phyloP scores from a whole-genome alignment of 2,113 vertebrate species.

The Cavia aperea region DNA sequence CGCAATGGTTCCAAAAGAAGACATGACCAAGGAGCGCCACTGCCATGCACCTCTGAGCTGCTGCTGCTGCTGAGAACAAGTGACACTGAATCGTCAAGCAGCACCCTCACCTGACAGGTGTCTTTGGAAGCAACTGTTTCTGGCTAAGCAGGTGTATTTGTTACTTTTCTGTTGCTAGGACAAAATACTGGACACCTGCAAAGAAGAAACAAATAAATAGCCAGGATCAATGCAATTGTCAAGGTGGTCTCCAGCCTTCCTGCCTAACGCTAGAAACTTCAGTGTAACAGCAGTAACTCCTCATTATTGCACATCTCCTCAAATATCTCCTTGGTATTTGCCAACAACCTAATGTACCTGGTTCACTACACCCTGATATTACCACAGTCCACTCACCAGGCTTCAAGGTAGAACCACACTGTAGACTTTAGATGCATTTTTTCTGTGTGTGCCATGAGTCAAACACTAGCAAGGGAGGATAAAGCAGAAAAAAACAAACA shows the following conservation, averaged over 20 bases:
- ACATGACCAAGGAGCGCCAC: neutral
- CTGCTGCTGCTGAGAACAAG: neutral
- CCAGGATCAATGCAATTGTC: neutral
- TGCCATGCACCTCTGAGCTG: neutral
- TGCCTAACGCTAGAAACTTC: neutral
- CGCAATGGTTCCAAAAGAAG: neutral
- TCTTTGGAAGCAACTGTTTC: neutral
- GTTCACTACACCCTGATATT: neutral
- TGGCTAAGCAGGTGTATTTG: neutral
- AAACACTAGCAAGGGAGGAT: neutral
- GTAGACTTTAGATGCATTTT: neutral
- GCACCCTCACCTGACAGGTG: neutral
- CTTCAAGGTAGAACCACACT: conserved; percentile 20
- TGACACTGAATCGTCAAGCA: neutral
- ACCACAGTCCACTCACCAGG: neutral
- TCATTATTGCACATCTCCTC: neutral
- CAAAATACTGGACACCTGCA: neutral
- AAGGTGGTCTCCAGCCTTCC: neutral
- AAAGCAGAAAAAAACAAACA: neutral
- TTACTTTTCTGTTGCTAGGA: neutral
- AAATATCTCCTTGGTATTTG: neutral
- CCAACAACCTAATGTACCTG: neutral
- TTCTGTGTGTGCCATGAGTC: neutral
- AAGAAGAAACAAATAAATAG: neutral
- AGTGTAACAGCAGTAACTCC: neutral